Evolutionary conservation across 2,888 invertebrate species (phyloP).

Genomic region (Drosophila birchii): DNA sequence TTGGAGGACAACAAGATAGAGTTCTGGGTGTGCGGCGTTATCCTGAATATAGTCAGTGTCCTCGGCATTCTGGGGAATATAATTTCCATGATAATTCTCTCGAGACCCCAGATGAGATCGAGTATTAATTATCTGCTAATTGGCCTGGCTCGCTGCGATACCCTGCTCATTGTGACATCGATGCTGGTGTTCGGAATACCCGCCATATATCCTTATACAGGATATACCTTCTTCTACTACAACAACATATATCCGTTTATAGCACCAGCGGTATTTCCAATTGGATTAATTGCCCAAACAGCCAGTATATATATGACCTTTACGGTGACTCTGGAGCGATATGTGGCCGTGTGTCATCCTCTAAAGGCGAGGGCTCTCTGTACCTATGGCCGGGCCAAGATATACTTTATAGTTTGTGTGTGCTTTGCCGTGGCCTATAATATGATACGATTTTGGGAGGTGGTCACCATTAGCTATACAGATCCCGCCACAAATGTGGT

Average conservation of each 20-base stretch:
- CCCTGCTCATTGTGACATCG: constrained; percentile 94
- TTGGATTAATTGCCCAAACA: constrained; percentile 95
- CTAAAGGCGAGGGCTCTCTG: constrained; percentile 94
- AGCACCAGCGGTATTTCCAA: constrained; percentile 91
- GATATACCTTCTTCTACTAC: constrained; percentile 90
- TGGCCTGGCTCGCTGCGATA: constrained; percentile 97
- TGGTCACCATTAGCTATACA: constrained; percentile 85
- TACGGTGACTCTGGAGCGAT: constrained; percentile 96
- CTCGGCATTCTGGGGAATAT: constrained; percentile 95
- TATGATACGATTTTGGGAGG: constrained; percentile 92
- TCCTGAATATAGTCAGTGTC: constrained; percentile 91
- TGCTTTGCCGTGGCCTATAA: constrained; percentile 94
- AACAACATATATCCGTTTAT: constrained; percentile 92
- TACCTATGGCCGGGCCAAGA: constrained; percentile 93
- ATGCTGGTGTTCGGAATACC: constrained; percentile 94
- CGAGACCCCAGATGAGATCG: constrained; percentile 97
- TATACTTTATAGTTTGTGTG: constrained; percentile 93
- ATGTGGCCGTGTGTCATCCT: constrained; percentile 97
- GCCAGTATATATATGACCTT: constrained; percentile 96
- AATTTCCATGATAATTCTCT: constrained; percentile 95
- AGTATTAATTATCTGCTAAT: constrained; percentile 97
- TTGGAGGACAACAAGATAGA: constrained; percentile 87
- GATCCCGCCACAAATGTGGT: constrained; percentile 85
- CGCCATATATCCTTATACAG: constrained; percentile 93
- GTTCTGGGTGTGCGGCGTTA: constrained; percentile 92